phyloP scores from a whole-genome alignment of 1,140 invertebrate genomes.

The Brachionus manjavacas region DNA sequence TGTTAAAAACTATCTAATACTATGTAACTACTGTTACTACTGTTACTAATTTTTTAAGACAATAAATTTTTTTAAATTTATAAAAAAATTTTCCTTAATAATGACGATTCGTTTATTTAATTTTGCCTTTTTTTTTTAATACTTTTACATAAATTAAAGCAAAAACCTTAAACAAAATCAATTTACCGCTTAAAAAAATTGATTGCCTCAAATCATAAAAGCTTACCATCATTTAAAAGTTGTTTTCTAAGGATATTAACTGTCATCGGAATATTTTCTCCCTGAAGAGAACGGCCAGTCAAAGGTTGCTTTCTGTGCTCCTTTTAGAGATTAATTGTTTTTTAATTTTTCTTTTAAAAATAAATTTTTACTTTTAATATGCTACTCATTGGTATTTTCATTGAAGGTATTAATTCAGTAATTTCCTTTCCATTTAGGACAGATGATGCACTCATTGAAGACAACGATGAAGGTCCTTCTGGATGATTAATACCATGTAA shows the following conservation, averaged over 20 bases:
- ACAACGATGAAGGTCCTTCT: conserved; percentile 12
- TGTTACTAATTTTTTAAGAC: too few relatives aligned
- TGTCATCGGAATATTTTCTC: conserved; percentile 64
- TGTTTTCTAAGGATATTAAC: conserved; percentile 61
- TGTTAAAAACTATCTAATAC: too few relatives aligned
- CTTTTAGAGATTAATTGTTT: conserved; percentile 45
- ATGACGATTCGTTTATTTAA: too few relatives aligned
- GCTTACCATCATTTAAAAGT: conserved; percentile 3
- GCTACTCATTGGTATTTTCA: conserved; percentile 46
- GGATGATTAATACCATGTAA: conserved; percentile 44
- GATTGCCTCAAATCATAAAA: background rate
- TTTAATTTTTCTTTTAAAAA: background rate
- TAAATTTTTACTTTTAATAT: conserved; percentile 38
- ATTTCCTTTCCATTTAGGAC: conserved; percentile 49
- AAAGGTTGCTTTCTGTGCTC: conserved; percentile 62
- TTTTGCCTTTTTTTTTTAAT: background rate
- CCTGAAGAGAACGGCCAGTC: conserved; percentile 61
- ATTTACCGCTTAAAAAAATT: background rate
- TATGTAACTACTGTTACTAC: too few relatives aligned
- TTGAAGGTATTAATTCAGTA: conserved; percentile 49
- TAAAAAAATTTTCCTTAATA: too few relatives aligned
- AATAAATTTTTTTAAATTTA: too few relatives aligned
- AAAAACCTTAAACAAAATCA: background rate
- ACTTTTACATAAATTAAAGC: background rate
- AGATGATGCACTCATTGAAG: conserved; percentile 21